Conservation (phyloP, 2,888 invertebrate genomes). For the Scotopteryx bipunctaria region DNA sequence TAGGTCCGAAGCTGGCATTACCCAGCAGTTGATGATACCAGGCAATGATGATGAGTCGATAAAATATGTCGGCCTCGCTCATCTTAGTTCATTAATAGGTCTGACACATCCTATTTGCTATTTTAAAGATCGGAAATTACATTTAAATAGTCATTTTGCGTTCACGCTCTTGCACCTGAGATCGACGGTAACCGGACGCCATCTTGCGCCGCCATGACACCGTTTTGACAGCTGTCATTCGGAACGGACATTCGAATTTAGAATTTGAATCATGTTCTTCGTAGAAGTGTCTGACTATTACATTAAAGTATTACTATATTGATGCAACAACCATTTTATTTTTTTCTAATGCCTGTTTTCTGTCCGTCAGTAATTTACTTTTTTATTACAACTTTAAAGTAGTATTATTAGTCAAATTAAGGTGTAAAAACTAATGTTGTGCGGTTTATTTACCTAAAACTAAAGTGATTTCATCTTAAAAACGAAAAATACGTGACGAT, state of each 20-base stretch:
- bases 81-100: neutral
- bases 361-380: neutral
- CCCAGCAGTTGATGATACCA: no score
- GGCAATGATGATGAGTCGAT: no score
- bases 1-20: no score
- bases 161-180: slow-evolving; percentile 63
- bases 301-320: neutral
- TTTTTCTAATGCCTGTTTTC: neutral
- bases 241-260: slow-evolving; percentile 74
- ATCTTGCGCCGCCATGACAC: slow-evolving; percentile 71
- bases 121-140: slow-evolving; percentile 73
- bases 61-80: no score
- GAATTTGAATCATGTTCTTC: slow-evolving; percentile 65
- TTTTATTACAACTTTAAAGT: no score
- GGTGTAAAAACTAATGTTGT: no score
- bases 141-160: slow-evolving; percentile 68
- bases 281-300: slow-evolving; percentile 29
- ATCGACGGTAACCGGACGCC: slow-evolving; percentile 80
- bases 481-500: no score
- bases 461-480: no score
- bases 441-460: no score
- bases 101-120: slow-evolving; percentile 48
- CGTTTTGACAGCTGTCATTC: slow-evolving; percentile 81
- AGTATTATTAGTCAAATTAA: no score
- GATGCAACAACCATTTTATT: neutral